A percentile compares a stretch with the other conserved stretches of the same genome.
Conservation (phyloP, 2,113 vertebrate genomes). For the Phaethon lepturus region DNA sequence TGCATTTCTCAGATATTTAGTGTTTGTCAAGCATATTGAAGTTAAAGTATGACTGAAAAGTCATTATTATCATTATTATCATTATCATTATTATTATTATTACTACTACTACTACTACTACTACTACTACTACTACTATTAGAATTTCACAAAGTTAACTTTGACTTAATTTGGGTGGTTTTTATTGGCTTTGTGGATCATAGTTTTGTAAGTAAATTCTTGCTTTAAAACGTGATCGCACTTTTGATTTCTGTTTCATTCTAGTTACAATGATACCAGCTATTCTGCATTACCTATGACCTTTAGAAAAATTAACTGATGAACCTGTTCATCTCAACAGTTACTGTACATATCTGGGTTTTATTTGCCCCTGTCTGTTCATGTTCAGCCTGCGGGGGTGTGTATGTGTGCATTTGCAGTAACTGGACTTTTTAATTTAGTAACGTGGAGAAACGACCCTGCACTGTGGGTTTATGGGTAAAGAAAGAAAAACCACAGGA, state of each 20-base stretch:
- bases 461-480: neutral
- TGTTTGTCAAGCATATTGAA: neutral
- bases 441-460: neutral
- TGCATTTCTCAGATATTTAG: neutral
- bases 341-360: neutral
- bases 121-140: neutral
- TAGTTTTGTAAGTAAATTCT: neutral
- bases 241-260: slow-evolving; percentile 25
- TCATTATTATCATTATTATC: neutral
- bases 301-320: neutral
- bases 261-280: neutral
- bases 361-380: neutral
- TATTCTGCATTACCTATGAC: slow-evolving; percentile 3
- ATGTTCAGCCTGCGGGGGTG: too few species aligned
- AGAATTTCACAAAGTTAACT: neutral
- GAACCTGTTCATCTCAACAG: neutral
- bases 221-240: neutral
- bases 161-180: neutral
- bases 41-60: neutral
- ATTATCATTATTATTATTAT: neutral
- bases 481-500: neutral
- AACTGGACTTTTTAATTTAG: neutral
- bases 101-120: neutral
- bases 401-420: neutral
- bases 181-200: neutral